Evolutionary conservation across 2,113 vertebrate species (phyloP), one percentile per base, ranked within the genome.

Genomic region (Mobula hypostoma): DNA sequence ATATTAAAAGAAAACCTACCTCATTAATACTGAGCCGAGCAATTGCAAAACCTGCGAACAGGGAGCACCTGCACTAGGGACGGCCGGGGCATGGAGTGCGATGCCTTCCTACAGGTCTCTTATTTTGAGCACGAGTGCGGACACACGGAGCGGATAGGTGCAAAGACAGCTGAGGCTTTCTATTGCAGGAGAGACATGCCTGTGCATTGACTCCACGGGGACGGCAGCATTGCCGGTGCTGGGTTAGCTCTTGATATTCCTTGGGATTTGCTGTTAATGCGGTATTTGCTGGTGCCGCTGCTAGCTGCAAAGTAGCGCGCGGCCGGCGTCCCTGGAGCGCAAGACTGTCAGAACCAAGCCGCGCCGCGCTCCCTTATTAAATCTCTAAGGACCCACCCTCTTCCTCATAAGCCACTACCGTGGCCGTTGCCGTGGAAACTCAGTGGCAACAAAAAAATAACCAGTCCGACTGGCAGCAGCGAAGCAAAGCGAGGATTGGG

Each of bases 341-440:
- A 61, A 12, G 90, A 48, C 17, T 72, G 90, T 74, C 90, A 68
- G 8, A 12, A 17, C 15, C 90, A 92, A 68, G 68, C 32, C 36
- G 68, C 90, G 21, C 90, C 90, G 90, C 68, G 3, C 90, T 48
- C 17, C 90, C 68, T 93, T 93, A 93, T 93, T 40, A 93, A 72
- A 93, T 93, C 90, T 74, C 90, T n/a, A 40, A 12, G 90, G 90
- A 14, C 66, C 90, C 66, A 19, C 90, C 90, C 72, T 48, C 82
- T 1, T 3, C 68, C 17, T 21, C 77, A 96, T 94, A 95, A 80
- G 95, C 48, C 27, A 88, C 94, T 94, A 94, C 95, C 74, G 19
- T 32, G 11, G 82, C 72, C 95, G 95, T 95, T 95, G 97, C 97
- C 97, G 97, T 96, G 96, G 96, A 95, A 95, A 94, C 96, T 95